Evolutionary conservation across 2,888 invertebrate genomes (phyloP).

Genomic region (Drosophila villosipedis): DNA sequence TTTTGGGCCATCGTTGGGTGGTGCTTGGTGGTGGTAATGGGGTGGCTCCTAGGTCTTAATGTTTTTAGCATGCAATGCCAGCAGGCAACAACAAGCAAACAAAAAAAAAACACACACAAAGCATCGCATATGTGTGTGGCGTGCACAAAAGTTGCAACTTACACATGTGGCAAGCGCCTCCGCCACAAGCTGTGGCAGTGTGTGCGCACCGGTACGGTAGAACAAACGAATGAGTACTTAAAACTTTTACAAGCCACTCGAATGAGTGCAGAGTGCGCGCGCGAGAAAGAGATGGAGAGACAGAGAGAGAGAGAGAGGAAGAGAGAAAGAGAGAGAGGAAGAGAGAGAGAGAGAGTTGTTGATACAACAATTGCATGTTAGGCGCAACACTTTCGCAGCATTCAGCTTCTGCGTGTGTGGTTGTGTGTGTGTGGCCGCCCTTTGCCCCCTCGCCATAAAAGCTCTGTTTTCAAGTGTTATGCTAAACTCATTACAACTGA

Average conservation of each 20-base stretch:
- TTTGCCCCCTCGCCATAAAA: not conserved
- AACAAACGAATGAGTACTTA: conserved; percentile 69
- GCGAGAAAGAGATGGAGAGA: not conserved
- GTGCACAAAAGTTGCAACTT: conserved; percentile 76
- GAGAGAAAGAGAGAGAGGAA: not conserved
- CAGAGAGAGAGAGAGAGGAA: not conserved
- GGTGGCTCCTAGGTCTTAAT: conserved; percentile 36
- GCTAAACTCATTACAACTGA: conserved; percentile 55
- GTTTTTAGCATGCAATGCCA: conserved; percentile 35
- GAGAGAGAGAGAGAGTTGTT: not conserved
- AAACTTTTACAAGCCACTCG: conserved; percentile 76
- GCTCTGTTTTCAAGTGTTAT: conserved; percentile 16
- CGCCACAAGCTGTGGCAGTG: conserved; percentile 47
- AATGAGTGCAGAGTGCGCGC: conserved; percentile 12
- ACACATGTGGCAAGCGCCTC: conserved; percentile 57
- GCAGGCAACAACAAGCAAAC: conserved; percentile 16
- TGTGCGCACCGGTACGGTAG: conserved; percentile 32
- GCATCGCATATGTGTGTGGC: conserved; percentile 57
- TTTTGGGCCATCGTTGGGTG: conserved; percentile 1
- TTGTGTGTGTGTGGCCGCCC: conserved; percentile 5
- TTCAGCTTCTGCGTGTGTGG: conserved; percentile 48
- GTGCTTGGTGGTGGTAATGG: not conserved
- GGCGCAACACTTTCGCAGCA: conserved; percentile 64
- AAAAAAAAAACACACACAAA: conserved; percentile 31
- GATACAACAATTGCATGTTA: conserved; percentile 61